Conservation (phyloP, 2,888 invertebrate species). For the Parapristionchus giblindavisi region DNA sequence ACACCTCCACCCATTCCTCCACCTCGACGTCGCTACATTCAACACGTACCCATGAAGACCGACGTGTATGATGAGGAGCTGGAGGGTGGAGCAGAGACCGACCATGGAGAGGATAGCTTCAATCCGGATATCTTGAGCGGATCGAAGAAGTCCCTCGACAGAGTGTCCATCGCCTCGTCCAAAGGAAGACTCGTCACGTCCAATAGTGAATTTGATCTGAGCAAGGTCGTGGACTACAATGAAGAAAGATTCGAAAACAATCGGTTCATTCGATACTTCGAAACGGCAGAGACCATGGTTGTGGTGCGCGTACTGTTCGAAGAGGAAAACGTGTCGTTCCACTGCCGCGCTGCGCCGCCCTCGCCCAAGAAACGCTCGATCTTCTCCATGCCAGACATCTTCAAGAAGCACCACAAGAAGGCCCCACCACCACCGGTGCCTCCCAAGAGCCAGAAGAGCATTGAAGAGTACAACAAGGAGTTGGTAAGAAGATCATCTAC, state of each 20-base stretch:
- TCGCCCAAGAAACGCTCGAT: constrained; percentile 30
- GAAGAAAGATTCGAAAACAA: constrained; percentile 41
- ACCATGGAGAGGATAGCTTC: neutral
- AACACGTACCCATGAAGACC: constrained; percentile 25
- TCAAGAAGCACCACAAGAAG: constrained; percentile 33
- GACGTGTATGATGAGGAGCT: constrained; percentile 36
- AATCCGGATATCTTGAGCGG: neutral
- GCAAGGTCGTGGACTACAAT: constrained; percentile 48
- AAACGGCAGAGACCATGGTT: constrained; percentile 52
- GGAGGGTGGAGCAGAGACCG: constrained; percentile 25
- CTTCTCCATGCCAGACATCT: constrained; percentile 10
- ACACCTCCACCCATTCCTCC: constrained; percentile 1
- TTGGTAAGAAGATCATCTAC: constrained; percentile 21
- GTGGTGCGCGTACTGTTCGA: constrained; percentile 45
- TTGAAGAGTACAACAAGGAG: constrained; percentile 33
- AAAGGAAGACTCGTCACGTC: constrained; percentile 37
- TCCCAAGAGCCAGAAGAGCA: constrained; percentile 35
- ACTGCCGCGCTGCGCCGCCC: neutral
- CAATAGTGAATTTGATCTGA: constrained; percentile 37
- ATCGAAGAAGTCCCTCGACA: constrained; percentile 33
- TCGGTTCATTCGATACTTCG: constrained; percentile 49
- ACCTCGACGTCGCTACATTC: constrained; percentile 24
- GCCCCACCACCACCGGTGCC: constrained; percentile 29
- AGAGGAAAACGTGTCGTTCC: constrained; percentile 22
- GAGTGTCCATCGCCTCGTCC: constrained; percentile 24